Conservation (phyloP, 2,888 invertebrate species). For the Boloria selene region DNA sequence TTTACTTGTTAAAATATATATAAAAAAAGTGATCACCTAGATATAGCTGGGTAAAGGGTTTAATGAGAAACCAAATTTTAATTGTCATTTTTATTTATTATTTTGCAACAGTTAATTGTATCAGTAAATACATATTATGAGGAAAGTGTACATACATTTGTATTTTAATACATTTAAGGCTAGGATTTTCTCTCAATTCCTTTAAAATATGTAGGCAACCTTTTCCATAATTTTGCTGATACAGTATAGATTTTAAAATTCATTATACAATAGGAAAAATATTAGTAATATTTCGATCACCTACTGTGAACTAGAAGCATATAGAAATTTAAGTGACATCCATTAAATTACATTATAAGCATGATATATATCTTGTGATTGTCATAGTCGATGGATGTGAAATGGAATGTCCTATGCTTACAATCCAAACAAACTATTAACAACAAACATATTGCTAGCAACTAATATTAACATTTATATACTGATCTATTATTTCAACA, state of each 20-base stretch:
- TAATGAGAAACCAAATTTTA: background rate
- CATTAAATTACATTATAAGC: constrained; percentile 26
- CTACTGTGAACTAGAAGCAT: constrained; percentile 36
- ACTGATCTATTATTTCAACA: constrained; percentile 24
- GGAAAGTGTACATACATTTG: constrained; percentile 8
- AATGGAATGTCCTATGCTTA: constrained; percentile 60
- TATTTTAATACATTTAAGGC: constrained; percentile 17
- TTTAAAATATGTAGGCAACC: constrained; percentile 15
- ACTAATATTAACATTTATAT: constrained; percentile 19
- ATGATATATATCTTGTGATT: constrained; percentile 25
- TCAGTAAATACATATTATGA: constrained; percentile 32
- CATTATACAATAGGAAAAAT: constrained; percentile 18
- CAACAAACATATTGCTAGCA: constrained; percentile 15
- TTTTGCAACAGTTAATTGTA: constrained; percentile 41
- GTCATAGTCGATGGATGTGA: constrained; percentile 46
- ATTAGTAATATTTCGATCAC: constrained; percentile 18
- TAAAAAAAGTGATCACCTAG: background rate
- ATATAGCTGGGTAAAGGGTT: background rate
- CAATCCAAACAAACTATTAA: constrained; percentile 29
- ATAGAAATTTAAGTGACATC: constrained; percentile 26
- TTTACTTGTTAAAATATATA: no score
- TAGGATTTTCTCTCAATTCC: constrained; percentile 24
- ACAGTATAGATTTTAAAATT: constrained; percentile 21
- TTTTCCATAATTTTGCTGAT: constrained; percentile 4
- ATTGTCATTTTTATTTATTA: constrained; percentile 39